Percentiles rank a stretch among this genome's conserved stretches.
These are phyloP conservation scores for Zapus hudsonius DNA, from an alignment of 2,113 vertebrate species.

Conservation along the genomic window DNA sequence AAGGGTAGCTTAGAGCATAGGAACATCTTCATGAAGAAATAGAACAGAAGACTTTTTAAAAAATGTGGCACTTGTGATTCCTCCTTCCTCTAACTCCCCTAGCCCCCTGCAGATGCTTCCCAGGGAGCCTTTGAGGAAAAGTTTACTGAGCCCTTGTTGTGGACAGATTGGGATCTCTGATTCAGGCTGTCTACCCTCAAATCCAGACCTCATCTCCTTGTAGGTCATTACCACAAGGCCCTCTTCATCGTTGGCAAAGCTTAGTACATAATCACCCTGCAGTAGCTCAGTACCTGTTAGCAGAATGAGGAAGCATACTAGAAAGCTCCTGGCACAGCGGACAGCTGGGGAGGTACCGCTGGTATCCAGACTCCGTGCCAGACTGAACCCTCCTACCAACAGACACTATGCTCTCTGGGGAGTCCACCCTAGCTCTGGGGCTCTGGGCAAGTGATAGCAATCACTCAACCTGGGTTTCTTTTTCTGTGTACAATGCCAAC, in stretches of 20 bases:
- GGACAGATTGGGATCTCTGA: background rate
- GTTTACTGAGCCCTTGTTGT: background rate
- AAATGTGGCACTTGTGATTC: background rate
- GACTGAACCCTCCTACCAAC: background rate
- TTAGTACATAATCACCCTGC: background rate
- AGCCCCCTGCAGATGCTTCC: background rate
- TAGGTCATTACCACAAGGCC: background rate
- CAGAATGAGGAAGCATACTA: background rate
- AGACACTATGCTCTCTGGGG: background rate
- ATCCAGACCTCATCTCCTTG: background rate
- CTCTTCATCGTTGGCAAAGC: background rate
- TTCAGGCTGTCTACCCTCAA: background rate
- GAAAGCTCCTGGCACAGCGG: background rate
- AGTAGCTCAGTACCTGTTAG: no score
- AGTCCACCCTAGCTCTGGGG: background rate
- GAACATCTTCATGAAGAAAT: background rate
- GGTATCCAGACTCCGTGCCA: no score
- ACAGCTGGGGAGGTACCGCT: no score
- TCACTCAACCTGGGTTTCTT: background rate
- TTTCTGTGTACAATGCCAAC: background rate
- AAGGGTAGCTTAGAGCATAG: background rate
- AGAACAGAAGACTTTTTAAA: background rate
- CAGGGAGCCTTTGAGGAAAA: background rate
- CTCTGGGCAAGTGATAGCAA: no score
- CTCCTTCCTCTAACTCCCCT: no score